Base-by-base conservation (phyloP, 2,797 vertebrate species). In the Danio kyathit region DNA sequence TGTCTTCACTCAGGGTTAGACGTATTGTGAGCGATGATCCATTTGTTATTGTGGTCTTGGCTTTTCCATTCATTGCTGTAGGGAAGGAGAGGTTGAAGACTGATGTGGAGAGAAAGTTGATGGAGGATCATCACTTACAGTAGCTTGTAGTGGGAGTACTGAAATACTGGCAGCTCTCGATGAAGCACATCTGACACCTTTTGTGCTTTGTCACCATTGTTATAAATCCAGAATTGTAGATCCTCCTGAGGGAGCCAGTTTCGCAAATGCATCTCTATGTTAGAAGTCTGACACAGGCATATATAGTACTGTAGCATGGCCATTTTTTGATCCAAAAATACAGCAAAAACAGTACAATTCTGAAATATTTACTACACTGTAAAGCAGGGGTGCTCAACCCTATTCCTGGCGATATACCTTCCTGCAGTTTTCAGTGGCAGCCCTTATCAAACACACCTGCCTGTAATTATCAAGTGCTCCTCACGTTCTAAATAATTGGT, bases 41-140 rank as follows among this genome's bases (percentile, higher is more conserved):
- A 12, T 43, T 13, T 19, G 4, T 56, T 21, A 16, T 73, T 73
- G 19, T 29, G 21, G 54, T 73, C 14, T 17, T 59, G 54, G 38
- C n/a, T 8, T 73, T 73, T 73, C 71, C 52, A 59, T 44, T 29
- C 43, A 52, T 17, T 46, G 5, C 54, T 29, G 16, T 5, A 54
- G 67, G 51, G 49, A 71, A 71, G 29, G 14, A 69, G 66, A 51
- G 16, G 16, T 67, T 59, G 70, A 59, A 59, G 12, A 73, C 21
- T 21, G 71, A 57, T 59, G 67, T 21, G 41, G 52, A 59, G 40
- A 52, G n/a, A 12, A 12, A 43, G 14, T 14, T 73, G 54, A 73
- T 21, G 7, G 52, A 57, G 52, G n/a, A 10, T 12, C 17, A 66
- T 14, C 41, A 44, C 29, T 60, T 38, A 3, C 29, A 29, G 29